Base-by-base conservation (phyloP, 2,888 invertebrate genomes). In the Mycogona germanica region DNA sequence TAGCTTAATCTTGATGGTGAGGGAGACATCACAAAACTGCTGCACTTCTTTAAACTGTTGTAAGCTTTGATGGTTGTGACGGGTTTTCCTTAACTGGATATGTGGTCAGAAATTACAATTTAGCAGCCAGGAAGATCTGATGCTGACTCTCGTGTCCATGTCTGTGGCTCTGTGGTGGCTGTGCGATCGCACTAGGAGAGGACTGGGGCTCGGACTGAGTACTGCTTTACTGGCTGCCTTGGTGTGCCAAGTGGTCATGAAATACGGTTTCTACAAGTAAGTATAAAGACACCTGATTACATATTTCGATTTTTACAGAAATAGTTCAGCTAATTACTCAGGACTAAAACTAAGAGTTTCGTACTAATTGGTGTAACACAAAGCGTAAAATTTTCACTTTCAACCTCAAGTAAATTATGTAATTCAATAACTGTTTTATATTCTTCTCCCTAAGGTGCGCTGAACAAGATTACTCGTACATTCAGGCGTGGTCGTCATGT, bases 81-180 rank as follows among this genome's bases (percentile, higher is more conserved):
- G 19, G n/a, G 9, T 42, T 42, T 42, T 42, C 19, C 17, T 42
- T 42, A 14, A 42, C 19, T 42, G 42, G 42, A 9, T 42, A 12
- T 32, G 9, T 38, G 23, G 14, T 23, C 53, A 71, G 70, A 72
- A 71, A 67, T 66, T 72, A 49, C 68, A 70, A 59, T 72, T 71
- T 64, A 66, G 67, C 40, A 70, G 68, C 60, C 69, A 71, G 58
- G 60, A 70, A 51, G 71, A 72, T 61, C 63, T 72, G 51, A 69
- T 70, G 1, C 60, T 72, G 45, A 68, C 69, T 7, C 61, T 72
- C 40, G 68, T 69, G 25, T 69, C 70, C 2, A 67, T 72, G 67
- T 71, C 70, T 30, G 65, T 71, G 29, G 71, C 71, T 0, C 62
- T 72, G 25, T 72, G 72, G 72, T 72, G 71, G 70, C 60, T 70